Evolutionary conservation across 2,797 vertebrate genomes (phyloP), one percentile per base, ranked within the genome.

Genomic region (Ictinia mississippiensis): DNA sequence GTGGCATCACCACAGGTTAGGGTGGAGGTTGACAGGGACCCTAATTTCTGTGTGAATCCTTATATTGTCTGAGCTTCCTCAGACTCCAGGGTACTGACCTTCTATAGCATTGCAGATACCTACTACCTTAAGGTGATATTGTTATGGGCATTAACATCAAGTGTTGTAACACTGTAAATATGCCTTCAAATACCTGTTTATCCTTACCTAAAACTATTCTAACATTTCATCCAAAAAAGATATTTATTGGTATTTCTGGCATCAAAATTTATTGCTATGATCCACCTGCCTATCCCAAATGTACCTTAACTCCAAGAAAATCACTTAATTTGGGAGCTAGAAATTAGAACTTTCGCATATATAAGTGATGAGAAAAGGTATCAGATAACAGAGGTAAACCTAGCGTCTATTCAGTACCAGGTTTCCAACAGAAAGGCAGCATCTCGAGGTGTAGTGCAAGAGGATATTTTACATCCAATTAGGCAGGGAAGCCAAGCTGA

Each of bases 381-480:
- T 47, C 42, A 78, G 16, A 38, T 50, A 85, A 52, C 10, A 80
- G 44, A 81, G 47, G 52, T 52, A 90, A 88, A 83, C 15, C 18
- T 72, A 38, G 35, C 26, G 47, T 72, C 44, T 84, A 59, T 45
- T 89, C 84, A 44, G 65, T 28, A 47, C 45, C 56, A 91, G n/a
- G 45, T 90, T 83, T 97, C 70, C 87, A 96, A 71, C 26, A 90
- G 45, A 37, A 94, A 96, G 83, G 47, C 44, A 49, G 1, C 37
- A 53, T 52, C 83, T 92, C 72, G 55, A 63, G 58, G 82, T 35
- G 20, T 1, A 71, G 35, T 55, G 29, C 38, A 80, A 87, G 49
- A 63, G 28, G 42, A 55, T 89, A 40, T 85, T 97, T 92, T 98
- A 88, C 96, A 97, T 97, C 91, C 97, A 97, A 82, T 97, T 98